A percentile compares a stretch with the other conserved stretches of the same genome.
phyloP scores from a whole-genome alignment of 2,797 vertebrate species.

The Calcarius lapponicus region DNA sequence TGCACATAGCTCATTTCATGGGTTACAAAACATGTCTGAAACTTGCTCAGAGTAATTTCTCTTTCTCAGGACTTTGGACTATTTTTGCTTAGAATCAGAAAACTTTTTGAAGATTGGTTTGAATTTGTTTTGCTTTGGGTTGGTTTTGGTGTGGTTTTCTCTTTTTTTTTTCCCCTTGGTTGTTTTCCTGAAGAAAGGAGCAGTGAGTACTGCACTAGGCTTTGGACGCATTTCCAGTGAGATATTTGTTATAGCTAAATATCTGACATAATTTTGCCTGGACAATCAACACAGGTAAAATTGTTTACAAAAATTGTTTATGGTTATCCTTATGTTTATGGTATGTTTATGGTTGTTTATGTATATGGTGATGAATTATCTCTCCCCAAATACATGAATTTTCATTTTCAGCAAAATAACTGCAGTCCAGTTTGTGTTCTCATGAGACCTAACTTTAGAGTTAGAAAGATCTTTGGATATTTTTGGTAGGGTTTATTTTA shows the following conservation, averaged over 20 bases:
- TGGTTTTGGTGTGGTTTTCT: background rate
- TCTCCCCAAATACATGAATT: background rate
- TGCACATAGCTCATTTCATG: background rate
- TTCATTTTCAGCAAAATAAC: background rate
- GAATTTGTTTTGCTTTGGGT: background rate
- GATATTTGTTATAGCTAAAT: background rate
- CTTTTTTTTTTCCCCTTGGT: fast-evolving
- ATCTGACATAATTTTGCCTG: background rate
- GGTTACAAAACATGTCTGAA: background rate
- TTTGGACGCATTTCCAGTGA: background rate
- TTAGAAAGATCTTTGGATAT: background rate
- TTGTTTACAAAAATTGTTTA: background rate
- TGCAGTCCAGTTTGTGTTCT: background rate
- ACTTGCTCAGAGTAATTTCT: background rate
- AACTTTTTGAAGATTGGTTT: background rate
- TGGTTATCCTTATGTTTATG: background rate
- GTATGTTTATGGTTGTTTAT: too few relatives aligned
- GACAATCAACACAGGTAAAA: background rate
- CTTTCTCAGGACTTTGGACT: background rate
- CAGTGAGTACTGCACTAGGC: background rate
- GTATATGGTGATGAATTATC: background rate
- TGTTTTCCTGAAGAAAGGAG: background rate
- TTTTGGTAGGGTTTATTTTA: background rate
- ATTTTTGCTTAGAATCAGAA: background rate
- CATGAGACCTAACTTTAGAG: background rate